Percentiles rank a stretch among this genome's conserved stretches.
Evolutionary conservation across 2,888 invertebrate genomes (phyloP).

Genomic region (Ctenicera cuprea): DNA sequence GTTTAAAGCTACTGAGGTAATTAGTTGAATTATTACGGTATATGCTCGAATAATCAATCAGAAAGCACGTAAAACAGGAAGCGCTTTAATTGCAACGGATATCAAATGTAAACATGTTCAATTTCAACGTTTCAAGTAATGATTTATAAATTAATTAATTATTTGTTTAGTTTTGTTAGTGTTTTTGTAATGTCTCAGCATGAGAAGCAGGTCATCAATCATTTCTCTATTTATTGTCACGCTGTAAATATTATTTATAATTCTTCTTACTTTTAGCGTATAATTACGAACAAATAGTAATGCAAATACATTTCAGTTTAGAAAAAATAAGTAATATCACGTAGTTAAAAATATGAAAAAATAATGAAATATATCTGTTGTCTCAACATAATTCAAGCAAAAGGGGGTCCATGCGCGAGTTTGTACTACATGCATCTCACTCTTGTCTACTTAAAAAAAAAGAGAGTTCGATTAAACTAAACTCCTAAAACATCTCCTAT

Average conservation of each 20-base stretch:
- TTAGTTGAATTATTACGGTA: not conserved
- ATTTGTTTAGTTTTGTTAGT: too few species aligned
- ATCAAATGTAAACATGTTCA: slow-evolving; percentile 24
- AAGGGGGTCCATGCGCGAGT: not conserved
- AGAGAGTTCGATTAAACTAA: slow-evolving; percentile 17
- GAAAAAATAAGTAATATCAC: not conserved
- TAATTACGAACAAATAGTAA: not conserved
- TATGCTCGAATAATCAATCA: not conserved
- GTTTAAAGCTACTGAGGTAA: too few species aligned
- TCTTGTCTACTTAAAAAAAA: slow-evolving; percentile 1
- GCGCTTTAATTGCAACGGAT: slow-evolving; percentile 19
- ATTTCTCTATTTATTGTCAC: not conserved
- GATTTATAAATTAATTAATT: slow-evolving; percentile 12
- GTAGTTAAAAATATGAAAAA: slow-evolving; percentile 6
- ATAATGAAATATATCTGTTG: slow-evolving; percentile 29
- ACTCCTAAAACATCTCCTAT: slow-evolving; percentile 43
- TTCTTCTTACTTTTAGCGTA: too few species aligned
- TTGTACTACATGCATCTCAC: slow-evolving; percentile 14
- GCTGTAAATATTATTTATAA: not conserved
- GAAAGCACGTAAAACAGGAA: slow-evolving; percentile 18
- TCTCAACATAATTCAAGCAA: slow-evolving; percentile 33
- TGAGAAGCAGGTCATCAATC: slow-evolving; percentile 24
- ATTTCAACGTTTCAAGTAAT: slow-evolving; percentile 9
- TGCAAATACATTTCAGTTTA: not conserved
- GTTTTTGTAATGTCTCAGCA: slow-evolving; percentile 1